Base-by-base conservation (phyloP, 1,140 invertebrate species). In the Hormaphis cornu region DNA sequence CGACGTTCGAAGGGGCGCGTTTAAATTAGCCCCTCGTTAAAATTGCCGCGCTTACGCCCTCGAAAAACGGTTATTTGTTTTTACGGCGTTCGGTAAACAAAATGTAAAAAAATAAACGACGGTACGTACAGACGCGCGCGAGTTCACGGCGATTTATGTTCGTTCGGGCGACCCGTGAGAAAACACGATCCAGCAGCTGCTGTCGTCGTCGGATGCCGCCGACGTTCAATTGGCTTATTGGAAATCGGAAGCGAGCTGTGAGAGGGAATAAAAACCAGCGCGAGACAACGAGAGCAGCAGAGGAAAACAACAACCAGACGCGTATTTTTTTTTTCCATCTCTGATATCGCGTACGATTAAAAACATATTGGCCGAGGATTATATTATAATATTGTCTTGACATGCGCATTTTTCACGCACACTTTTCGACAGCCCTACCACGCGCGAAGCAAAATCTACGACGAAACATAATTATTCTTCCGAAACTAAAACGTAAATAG, bases 191-290 rank as follows among this genome's bases (percentile, higher is more conserved):
- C 54, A n/a, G n/a, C n/a, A n/a, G n/a, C n/a, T n/a, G 35, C 33
- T 40, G 54, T 58, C 7, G 54, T 35, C n/a, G n/a, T n/a, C n/a
- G 7, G 40, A 58, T 58, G 22, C 35, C 54, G 22, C 35, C 54
- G 3, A 40, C 35, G 35, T 22, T 58, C 54, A 40, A 58, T 58
- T 58, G 33, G 54, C 54, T 58, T 58, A 58, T 58, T 58, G 54
- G 40, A 58, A 58, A 58, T 12, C 33, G 12, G 20, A 35, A 40
- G 22, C 9, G 40, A 58, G 40, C n/a, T n/a, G 7, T 12, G 33
- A 58, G 18, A 56, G 50, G 30, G 26, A 53, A 53, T n/a, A 53
- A 53, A 33, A 24, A 20, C 28, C 12, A 14, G 20, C 22, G 53
- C n/a, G n/a, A n/a, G n/a, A n/a, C n/a, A 14, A 35, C 3, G 5